Percentiles rank a stretch among this genome's conserved stretches.
phyloP scores from a whole-genome alignment of 2,113 vertebrate species.

The Vidua macroura region DNA sequence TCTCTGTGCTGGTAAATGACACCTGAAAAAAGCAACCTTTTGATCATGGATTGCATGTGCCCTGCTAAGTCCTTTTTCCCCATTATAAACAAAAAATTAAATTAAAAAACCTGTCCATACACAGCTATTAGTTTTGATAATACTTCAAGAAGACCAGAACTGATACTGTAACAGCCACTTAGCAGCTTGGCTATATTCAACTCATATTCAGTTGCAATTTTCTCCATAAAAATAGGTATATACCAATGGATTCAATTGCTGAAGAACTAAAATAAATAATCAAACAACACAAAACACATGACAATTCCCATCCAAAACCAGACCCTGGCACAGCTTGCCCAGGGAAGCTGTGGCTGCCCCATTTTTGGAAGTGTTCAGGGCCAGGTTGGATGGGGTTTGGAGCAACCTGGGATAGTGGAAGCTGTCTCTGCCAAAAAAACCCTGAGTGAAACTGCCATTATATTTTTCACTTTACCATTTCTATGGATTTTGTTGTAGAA shows the following conservation, averaged over 20 bases:
- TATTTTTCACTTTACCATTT: not conserved
- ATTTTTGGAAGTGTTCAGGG: not conserved
- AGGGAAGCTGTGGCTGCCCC: not conserved
- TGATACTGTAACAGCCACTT: not conserved
- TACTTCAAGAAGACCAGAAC: not conserved
- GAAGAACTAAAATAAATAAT: not conserved
- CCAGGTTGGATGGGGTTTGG: not conserved
- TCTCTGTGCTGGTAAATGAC: not conserved
- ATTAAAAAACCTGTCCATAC: not conserved
- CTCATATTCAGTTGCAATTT: not conserved
- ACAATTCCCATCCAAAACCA: not conserved
- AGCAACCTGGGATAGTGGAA: not conserved
- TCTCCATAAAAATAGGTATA: not conserved
- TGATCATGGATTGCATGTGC: not conserved
- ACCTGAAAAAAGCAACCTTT: not conserved
- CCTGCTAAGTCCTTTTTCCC: not conserved
- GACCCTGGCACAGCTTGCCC: not conserved
- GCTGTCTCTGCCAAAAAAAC: not conserved
- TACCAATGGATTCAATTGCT: not conserved
- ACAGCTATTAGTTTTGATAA: not conserved
- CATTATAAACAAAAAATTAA: not conserved
- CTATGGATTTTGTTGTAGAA: not conserved
- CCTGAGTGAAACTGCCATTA: not conserved
- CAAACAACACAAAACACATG: not conserved
- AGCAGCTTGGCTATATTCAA: not conserved